Evolutionary conservation across 2,888 invertebrate species (phyloP).

Genomic region (Yponomeuta sedellus): DNA sequence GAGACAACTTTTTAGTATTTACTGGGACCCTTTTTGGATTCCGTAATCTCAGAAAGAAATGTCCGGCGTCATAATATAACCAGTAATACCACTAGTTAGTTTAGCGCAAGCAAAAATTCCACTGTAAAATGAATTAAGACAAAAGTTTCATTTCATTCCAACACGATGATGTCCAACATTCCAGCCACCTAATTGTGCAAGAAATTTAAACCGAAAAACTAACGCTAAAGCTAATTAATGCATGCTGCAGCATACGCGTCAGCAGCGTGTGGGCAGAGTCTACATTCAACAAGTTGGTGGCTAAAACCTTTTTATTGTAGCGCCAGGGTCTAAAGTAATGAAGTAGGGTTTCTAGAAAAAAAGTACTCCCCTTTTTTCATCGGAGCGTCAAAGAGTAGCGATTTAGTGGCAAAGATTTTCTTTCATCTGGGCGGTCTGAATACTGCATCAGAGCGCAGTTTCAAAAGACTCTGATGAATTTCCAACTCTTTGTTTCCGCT

Average conservation of each 20-base stretch:
- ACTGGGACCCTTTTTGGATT: not conserved
- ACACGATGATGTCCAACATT: too few species aligned
- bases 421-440: constrained; percentile 62
- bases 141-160: not conserved
- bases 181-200: not conserved
- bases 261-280: constrained; percentile 29
- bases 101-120: too few species aligned
- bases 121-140: constrained; percentile 5
- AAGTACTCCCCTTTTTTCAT: constrained; percentile 61
- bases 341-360: constrained; percentile 51
- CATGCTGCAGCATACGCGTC: constrained; percentile 4
- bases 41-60: too few species aligned
- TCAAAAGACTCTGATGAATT: constrained; percentile 75
- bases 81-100: too few species aligned
- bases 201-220: not conserved
- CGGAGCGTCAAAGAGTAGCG: constrained; percentile 66
- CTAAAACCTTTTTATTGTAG: constrained; percentile 49
- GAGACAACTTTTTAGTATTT: constrained; percentile 8
- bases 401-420: constrained; percentile 62
- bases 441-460: constrained; percentile 56
- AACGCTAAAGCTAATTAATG: not conserved
- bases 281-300: constrained; percentile 62
- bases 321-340: constrained; percentile 54
- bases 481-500: constrained; percentile 69
- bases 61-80: too few species aligned